Evolutionary conservation across 2,797 vertebrate species (phyloP), one percentile per base, ranked within the genome.

Genomic region (Phylloscopus collybita): DNA sequence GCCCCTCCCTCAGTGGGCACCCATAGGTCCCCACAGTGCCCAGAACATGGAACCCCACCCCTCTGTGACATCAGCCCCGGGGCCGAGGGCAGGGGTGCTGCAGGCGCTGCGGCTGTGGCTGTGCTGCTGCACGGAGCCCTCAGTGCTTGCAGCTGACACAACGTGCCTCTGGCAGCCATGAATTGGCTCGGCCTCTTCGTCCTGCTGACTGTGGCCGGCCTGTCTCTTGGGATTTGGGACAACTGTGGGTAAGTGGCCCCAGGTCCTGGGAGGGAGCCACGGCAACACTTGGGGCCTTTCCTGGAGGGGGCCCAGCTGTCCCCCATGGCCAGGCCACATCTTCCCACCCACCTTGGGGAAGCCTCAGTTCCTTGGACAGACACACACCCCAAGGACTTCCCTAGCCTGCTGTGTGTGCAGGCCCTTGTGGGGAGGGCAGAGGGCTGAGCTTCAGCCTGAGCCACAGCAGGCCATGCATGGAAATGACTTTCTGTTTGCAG

Each of bases 141-240:
- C 42, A 29, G 53, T 36, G 70, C 54, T 73, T 45, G 70, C 53
- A 17, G 40, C 70, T 72, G 25, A 59, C 54, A 14, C n/a, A 42
- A 11, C n/a, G 11, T 23, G 54, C 54, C 54, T 59, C 71, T 73
- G 71, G 71, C 71, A 73, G 54, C n/a, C 54, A 73, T 73, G 71
- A 18, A 47, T 4, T 4, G 54, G 42, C 26, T 73, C 26, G 0
- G 53, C 32, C 23, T 71, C 40, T 51, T 72, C 4, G 2, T 44
- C 69, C 69, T 71, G 38, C 51, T 71, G 7, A 44, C 69, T 2
- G 1, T 44, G 30, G 22, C 51, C 0, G 5, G 51, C 4, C 5
- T 54, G 69, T 38, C 10, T 0, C 69, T 5, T 0, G 1, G 49
- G 0, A 22, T 1, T 6, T 0, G 0, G 30, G 0, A 42, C 38